phyloP scores from a whole-genome alignment of 2,113 vertebrate species.

The Lasiurus cinereus region DNA sequence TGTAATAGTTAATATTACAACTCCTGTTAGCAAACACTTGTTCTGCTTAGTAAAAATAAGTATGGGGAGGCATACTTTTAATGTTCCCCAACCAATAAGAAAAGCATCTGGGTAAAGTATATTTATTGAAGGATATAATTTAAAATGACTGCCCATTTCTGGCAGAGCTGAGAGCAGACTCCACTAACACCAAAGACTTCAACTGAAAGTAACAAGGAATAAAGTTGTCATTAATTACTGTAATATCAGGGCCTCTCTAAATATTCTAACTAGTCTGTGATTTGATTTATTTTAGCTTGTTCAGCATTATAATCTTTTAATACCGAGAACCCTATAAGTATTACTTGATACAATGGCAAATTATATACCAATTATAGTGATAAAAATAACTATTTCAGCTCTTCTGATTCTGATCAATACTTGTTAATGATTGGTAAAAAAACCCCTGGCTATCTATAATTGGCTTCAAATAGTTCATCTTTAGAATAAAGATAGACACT shows the following conservation, averaged over 20 bases:
- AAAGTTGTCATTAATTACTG: conserved; percentile 30
- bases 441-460: not conserved
- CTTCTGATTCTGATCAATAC: not conserved
- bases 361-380: not conserved
- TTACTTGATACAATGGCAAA: not conserved
- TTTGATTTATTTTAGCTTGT: conserved; percentile 41
- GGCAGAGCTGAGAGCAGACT: conserved; percentile 18
- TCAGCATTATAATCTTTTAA: not conserved
- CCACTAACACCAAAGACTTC: not conserved
- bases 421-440: conserved; percentile 17
- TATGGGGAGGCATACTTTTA: not conserved
- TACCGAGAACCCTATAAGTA: not conserved
- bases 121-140: conserved; percentile 42
- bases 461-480: conserved; percentile 3
- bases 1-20: conserved; percentile 52
- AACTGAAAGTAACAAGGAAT: not conserved
- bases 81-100: conserved; percentile 25
- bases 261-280: not conserved
- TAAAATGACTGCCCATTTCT: conserved; percentile 25
- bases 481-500: not conserved
- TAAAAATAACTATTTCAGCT: not conserved
- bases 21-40: conserved; percentile 38
- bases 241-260: conserved; percentile 5
- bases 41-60: conserved; percentile 60
- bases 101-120: conserved; percentile 30